These are phyloP conservation scores for Lasioglossum villosulum DNA, from an alignment of 2,888 invertebrate species.

Conservation along the genomic window DNA sequence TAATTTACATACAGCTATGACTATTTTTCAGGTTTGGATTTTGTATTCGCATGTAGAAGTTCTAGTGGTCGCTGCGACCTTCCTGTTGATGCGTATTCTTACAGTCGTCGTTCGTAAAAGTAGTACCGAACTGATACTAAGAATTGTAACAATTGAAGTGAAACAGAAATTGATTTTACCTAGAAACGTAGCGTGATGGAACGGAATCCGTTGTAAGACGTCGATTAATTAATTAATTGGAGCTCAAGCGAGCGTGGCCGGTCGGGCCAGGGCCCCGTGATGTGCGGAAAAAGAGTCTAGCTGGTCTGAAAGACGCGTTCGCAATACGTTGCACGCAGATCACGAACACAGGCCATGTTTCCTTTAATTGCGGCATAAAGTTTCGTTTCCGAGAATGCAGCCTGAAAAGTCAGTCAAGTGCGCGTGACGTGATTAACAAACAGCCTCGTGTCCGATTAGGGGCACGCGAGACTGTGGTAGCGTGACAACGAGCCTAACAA, in stretches of 20 bases:
- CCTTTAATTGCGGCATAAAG: constrained; percentile 20
- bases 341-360: not conserved
- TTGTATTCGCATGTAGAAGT: no score
- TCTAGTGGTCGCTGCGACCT: no score
- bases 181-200: not conserved
- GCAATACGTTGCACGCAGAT: not conserved
- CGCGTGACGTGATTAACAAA: constrained; percentile 30
- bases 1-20: no score
- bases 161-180: no score
- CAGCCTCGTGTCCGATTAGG: constrained; percentile 10
- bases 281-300: not conserved
- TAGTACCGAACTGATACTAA: no score
- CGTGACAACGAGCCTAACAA: constrained; percentile 20
- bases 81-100: no score
- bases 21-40: no score
- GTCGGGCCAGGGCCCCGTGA: not conserved
- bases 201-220: not conserved
- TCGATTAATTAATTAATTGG: not conserved
- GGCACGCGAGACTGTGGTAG: constrained; percentile 19
- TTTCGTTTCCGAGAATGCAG: not conserved
- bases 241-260: not conserved
- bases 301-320: not conserved
- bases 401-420: constrained; percentile 24
- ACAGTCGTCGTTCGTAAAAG: no score
- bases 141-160: no score